These are phyloP conservation scores for Chionomys nivalis DNA, from an alignment of 2,113 vertebrate species.

Conservation along the genomic window DNA sequence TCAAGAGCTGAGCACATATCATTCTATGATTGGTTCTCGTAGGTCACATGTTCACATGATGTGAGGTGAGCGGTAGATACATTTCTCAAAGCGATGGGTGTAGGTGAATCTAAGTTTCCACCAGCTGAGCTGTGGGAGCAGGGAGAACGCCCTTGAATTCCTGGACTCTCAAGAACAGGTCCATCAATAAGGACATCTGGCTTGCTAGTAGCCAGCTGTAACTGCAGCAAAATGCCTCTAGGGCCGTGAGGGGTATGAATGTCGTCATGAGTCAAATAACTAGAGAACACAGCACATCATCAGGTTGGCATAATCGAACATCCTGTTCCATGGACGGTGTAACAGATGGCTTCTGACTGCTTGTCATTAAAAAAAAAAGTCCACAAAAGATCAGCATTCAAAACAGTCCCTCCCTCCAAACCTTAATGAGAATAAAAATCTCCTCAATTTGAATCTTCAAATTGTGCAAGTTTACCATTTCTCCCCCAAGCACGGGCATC, in stretches of 20 bases:
- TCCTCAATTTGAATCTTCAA: slow-evolving; percentile 52
- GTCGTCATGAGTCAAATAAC: neutral
- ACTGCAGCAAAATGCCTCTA: neutral
- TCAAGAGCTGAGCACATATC: neutral
- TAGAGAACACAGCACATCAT: neutral
- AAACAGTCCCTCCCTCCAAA: slow-evolving; percentile 8
- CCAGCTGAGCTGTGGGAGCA: neutral
- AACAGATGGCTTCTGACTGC: slow-evolving; percentile 74
- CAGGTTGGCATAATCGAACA: slow-evolving; percentile 62
- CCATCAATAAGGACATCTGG: neutral
- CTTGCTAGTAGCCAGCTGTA: neutral
- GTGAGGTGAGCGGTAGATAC: neutral
- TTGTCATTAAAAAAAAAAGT: slow-evolving; percentile 57
- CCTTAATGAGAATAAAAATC: slow-evolving; percentile 65
- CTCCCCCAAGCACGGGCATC: neutral
- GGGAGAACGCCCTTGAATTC: neutral
- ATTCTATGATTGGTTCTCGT: neutral
- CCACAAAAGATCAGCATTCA: neutral
- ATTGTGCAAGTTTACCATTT: slow-evolving; percentile 43
- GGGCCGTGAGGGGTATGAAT: neutral
- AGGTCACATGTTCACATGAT: neutral
- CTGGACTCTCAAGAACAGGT: neutral
- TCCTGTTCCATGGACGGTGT: slow-evolving; percentile 66
- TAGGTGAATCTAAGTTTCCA: neutral
- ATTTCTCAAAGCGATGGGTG: neutral